These are phyloP conservation scores for Chrysemys picta DNA, from an alignment of 2,113 vertebrate genomes.

Conservation along the genomic window DNA sequence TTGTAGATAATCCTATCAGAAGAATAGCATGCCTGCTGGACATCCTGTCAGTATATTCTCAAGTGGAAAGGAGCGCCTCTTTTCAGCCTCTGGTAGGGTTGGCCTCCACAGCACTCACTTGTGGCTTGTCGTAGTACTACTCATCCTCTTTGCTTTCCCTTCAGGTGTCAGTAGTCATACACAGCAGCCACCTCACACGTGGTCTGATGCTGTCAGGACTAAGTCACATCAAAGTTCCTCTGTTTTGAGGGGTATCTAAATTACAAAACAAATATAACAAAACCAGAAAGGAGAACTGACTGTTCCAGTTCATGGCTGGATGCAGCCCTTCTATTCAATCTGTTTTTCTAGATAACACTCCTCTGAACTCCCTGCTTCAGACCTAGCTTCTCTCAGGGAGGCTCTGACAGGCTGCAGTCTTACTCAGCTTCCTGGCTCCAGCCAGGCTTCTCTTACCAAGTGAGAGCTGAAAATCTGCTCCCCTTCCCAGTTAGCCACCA, in stretches of 20 bases:
- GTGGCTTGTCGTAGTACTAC: background rate
- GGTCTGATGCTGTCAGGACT: background rate
- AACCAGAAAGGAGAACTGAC: background rate
- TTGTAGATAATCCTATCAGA: slow-evolving; percentile 16
- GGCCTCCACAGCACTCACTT: background rate
- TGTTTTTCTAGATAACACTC: background rate
- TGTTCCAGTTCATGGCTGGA: background rate
- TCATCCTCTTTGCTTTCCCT: background rate
- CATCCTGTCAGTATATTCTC: background rate
- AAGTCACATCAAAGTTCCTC: background rate
- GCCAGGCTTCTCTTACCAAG: background rate
- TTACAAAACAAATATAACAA: background rate
- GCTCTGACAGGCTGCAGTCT: background rate
- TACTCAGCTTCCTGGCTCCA: background rate
- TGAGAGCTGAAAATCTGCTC: background rate
- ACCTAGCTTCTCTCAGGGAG: background rate
- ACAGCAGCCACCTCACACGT: background rate
- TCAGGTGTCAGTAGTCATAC: background rate
- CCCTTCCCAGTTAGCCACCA: background rate
- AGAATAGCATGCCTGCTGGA: background rate
- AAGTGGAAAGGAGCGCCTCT: background rate
- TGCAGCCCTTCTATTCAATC: background rate
- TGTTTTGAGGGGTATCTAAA: background rate
- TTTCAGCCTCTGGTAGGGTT: background rate
- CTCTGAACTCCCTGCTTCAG: background rate